Evolutionary conservation across 2,888 invertebrate species (phyloP).

Genomic region (Gisinianus flammeolus): DNA sequence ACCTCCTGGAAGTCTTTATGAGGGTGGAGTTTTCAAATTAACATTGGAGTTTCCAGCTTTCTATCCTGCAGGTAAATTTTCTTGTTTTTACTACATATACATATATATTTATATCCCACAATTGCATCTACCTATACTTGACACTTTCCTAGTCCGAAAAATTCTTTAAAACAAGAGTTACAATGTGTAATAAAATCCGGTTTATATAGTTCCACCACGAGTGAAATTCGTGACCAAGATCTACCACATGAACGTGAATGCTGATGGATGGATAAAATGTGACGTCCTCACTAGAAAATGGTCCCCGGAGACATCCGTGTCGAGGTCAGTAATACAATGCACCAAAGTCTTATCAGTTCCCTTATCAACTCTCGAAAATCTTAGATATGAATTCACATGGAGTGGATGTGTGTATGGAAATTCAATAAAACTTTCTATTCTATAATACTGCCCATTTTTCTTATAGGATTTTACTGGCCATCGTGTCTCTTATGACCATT

Average conservation of each 20-base stretch:
- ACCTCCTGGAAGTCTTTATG: conserved; percentile 34
- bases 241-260: conserved; percentile 29
- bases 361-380: too few species aligned
- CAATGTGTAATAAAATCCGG: background rate
- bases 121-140: background rate
- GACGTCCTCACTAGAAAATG: conserved; percentile 34
- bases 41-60: conserved; percentile 37
- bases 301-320: conserved; percentile 33
- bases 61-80: conserved; percentile 24
- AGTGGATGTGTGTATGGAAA: too few species aligned
- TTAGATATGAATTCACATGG: too few species aligned
- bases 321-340: too few species aligned
- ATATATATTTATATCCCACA: background rate
- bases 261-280: conserved; percentile 37
- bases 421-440: too few species aligned
- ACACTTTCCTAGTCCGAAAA: too few species aligned
- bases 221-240: conserved; percentile 36
- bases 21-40: conserved; percentile 35
- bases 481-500: conserved; percentile 34
- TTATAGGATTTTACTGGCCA: conserved; percentile 35
- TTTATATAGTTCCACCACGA: conserved; percentile 28
- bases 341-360: too few species aligned
- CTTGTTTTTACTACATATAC: background rate
- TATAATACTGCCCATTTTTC: too few species aligned
- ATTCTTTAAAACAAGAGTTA: too few species aligned